Conservation (phyloP, 2,888 invertebrate species). For the Gastracanthus pulcherrimus region DNA sequence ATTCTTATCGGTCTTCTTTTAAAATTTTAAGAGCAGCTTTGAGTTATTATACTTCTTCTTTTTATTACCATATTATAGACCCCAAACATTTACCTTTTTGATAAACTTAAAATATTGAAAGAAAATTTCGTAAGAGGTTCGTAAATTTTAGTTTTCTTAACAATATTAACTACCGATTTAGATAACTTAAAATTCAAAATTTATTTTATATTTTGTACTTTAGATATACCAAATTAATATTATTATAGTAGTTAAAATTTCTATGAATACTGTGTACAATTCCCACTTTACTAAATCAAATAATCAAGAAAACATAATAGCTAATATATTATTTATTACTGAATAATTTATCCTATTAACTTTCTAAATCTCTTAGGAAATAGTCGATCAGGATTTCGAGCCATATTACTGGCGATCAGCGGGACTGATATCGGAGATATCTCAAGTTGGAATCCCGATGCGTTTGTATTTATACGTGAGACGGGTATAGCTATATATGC, state of each 20-base stretch:
- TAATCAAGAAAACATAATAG: too few species aligned
- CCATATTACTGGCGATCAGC: slow-evolving; percentile 10
- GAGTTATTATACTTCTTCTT: slow-evolving; percentile 2
- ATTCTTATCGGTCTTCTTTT: slow-evolving; percentile 19
- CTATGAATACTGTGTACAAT: too few species aligned
- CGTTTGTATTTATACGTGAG: slow-evolving; percentile 28
- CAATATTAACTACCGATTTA: too few species aligned
- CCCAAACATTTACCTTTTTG: slow-evolving; percentile 7
- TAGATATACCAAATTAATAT: too few species aligned
- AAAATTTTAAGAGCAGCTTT: slow-evolving; percentile 16
- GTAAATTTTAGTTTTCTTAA: too few species aligned
- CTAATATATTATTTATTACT: too few species aligned
- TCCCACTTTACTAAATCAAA: too few species aligned
- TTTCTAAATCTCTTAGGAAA: not conserved
- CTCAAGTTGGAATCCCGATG: slow-evolving; percentile 42
- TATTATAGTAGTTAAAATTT: too few species aligned
- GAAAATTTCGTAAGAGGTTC: too few species aligned
- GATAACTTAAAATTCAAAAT: too few species aligned
- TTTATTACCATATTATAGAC: slow-evolving; percentile 4
- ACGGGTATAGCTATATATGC: not conserved
- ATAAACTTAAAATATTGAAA: not conserved
- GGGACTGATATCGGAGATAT: slow-evolving; percentile 47
- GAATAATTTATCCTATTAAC: not conserved
- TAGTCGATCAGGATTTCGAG: slow-evolving; percentile 8
- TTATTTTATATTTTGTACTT: too few species aligned